A percentile compares a stretch with the other conserved stretches of the same genome.
These are phyloP conservation scores for Poecilobothrus nobilitatus DNA, from an alignment of 2,888 invertebrate species.

Conservation along the genomic window DNA sequence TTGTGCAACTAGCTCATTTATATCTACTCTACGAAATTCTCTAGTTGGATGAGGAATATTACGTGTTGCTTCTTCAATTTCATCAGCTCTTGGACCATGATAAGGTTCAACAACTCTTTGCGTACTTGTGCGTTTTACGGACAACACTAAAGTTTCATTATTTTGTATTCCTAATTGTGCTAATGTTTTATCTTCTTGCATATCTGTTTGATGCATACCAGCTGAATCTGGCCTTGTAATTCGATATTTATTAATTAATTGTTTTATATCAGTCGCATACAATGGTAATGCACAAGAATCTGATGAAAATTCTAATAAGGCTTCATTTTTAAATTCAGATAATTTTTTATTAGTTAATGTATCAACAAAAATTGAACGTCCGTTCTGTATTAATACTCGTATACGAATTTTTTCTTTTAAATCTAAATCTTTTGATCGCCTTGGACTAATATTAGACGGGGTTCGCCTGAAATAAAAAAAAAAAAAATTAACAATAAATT, in stretches of 20 bases:
- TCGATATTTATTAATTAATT: conserved; percentile 36
- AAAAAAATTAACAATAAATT: not conserved
- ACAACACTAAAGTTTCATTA: conserved; percentile 37
- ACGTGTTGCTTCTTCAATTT: conserved; percentile 45
- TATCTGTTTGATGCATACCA: conserved; percentile 23
- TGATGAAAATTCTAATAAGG: conserved; percentile 37
- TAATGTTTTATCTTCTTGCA: conserved; percentile 34
- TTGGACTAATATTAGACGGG: not conserved
- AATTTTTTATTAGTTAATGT: conserved; percentile 33
- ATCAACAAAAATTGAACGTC: conserved; percentile 34
- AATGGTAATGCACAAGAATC: conserved; percentile 37
- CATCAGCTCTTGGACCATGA: conserved; percentile 45
- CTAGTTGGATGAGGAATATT: conserved; percentile 37
- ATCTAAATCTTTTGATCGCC: not conserved
- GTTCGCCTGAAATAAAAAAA: not conserved
- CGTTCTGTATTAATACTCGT: conserved; percentile 38
- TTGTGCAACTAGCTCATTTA: conserved; percentile 44
- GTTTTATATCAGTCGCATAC: conserved; percentile 36
- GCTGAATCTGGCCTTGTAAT: conserved; percentile 36
- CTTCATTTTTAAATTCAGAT: conserved; percentile 37
- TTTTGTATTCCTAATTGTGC: conserved; percentile 32
- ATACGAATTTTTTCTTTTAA: conserved; percentile 32
- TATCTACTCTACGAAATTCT: conserved; percentile 38
- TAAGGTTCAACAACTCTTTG: conserved; percentile 33
- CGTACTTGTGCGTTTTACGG: conserved; percentile 30